phyloP scores from a whole-genome alignment of 2,797 vertebrate species.

The Apodemus agrarius region DNA sequence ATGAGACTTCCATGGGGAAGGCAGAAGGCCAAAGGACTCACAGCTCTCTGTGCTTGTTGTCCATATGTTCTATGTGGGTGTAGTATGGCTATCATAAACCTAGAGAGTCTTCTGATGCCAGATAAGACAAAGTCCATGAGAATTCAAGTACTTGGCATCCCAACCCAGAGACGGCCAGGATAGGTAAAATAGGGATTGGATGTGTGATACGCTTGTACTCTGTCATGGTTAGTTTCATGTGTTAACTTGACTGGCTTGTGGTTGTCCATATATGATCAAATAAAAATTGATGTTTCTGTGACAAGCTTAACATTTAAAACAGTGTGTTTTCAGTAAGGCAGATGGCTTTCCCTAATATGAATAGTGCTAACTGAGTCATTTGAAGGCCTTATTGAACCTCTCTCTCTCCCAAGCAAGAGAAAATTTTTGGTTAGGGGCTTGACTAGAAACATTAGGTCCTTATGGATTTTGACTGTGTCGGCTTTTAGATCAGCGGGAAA shows the following conservation, averaged over 20 bases:
- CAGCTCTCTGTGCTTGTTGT: background rate
- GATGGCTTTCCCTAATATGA: background rate
- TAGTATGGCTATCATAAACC: background rate
- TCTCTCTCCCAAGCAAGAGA: background rate
- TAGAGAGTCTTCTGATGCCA: background rate
- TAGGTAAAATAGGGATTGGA: background rate
- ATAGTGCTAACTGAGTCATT: background rate
- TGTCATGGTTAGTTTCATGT: constrained; percentile 2
- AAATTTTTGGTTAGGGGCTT: background rate
- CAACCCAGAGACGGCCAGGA: background rate
- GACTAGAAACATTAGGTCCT: background rate
- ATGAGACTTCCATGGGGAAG: background rate
- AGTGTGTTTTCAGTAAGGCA: background rate
- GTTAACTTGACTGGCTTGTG: background rate
- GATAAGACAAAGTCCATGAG: background rate
- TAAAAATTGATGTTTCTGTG: background rate
- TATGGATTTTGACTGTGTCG: background rate
- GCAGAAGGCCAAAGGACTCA: background rate
- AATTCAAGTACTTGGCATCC: background rate
- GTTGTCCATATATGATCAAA: background rate
- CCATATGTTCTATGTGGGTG: background rate
- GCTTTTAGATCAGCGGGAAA: background rate
- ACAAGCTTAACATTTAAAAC: background rate
- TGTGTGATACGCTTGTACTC: background rate
- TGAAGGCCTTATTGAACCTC: background rate